Conservation (phyloP, 35 echinoderm and acorn worm species). For the Lytechinus pictus region DNA sequence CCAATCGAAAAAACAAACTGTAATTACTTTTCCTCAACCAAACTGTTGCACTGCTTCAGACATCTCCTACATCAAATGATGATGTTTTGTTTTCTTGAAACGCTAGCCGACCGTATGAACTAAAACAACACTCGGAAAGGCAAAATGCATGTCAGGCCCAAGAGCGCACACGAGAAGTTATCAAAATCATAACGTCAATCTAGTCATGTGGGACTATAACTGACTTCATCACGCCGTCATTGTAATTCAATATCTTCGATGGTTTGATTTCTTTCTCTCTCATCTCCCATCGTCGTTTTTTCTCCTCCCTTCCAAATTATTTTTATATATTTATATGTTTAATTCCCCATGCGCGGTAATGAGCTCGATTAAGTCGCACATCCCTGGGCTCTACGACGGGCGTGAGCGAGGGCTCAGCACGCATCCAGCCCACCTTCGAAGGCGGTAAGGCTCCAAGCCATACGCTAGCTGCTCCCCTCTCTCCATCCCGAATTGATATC, state of each 20-base stretch:
- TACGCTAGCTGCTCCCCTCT: background rate
- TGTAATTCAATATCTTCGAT: constrained; percentile 37
- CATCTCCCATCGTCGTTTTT: background rate
- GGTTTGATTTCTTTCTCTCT: constrained; percentile 20
- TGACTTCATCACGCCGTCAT: constrained; percentile 37
- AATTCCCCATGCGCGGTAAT: constrained; percentile 31
- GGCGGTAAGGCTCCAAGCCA: background rate
- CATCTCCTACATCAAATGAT: background rate
- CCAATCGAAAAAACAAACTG: background rate
- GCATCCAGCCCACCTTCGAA: constrained; percentile 41
- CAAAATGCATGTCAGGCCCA: background rate
- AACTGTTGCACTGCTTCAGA: background rate
- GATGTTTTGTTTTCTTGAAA: background rate
- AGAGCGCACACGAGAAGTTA: background rate
- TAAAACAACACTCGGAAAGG: background rate
- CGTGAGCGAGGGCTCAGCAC: background rate
- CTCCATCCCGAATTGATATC: background rate
- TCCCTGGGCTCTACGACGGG: background rate
- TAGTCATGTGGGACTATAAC: background rate
- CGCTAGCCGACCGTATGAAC: background rate
- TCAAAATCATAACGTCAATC: constrained; percentile 40
- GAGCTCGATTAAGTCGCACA: background rate
- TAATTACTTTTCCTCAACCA: background rate
- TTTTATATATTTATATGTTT: background rate
- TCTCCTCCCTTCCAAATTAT: background rate